Conservation (phyloP, 2,797 vertebrate species). For the Hemitrygon akajei region DNA sequence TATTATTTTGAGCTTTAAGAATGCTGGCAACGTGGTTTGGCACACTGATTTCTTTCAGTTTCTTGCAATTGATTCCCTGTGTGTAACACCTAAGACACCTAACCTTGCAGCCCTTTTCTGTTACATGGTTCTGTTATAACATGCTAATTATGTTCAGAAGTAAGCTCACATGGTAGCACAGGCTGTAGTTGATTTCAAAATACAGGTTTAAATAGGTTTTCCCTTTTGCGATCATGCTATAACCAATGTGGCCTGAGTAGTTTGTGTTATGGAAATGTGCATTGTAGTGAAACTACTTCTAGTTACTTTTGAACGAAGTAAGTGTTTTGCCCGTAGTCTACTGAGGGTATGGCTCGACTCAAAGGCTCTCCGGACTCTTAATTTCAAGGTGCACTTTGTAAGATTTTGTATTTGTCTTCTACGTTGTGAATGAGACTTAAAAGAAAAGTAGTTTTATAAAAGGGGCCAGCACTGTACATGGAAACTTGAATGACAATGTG, state of each 20-base stretch:
- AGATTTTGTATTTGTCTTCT: neutral
- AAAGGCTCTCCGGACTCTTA: neutral
- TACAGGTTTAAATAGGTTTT: too few species aligned
- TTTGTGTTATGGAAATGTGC: too few species aligned
- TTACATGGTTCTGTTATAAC: too few species aligned
- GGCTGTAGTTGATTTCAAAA: too few species aligned
- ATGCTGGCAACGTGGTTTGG: neutral
- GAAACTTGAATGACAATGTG: neutral
- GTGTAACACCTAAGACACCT: neutral
- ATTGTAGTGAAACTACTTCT: too few species aligned
- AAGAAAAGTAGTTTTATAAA: neutral
- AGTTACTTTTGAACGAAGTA: neutral
- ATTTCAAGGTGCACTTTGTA: neutral
- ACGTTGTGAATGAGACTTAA: too few species aligned
- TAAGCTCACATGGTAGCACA: too few species aligned
- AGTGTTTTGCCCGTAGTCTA: neutral
- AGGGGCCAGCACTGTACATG: neutral
- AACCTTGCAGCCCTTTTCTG: neutral
- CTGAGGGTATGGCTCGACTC: neutral
- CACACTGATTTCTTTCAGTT: neutral
- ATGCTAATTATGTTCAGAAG: too few species aligned
- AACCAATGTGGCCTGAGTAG: too few species aligned
- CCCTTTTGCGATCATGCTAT: too few species aligned
- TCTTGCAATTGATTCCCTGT: neutral
- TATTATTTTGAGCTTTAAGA: neutral